Evolutionary conservation across 2,797 vertebrate genomes (phyloP).

Genomic region (Muscicapa comitata): DNA sequence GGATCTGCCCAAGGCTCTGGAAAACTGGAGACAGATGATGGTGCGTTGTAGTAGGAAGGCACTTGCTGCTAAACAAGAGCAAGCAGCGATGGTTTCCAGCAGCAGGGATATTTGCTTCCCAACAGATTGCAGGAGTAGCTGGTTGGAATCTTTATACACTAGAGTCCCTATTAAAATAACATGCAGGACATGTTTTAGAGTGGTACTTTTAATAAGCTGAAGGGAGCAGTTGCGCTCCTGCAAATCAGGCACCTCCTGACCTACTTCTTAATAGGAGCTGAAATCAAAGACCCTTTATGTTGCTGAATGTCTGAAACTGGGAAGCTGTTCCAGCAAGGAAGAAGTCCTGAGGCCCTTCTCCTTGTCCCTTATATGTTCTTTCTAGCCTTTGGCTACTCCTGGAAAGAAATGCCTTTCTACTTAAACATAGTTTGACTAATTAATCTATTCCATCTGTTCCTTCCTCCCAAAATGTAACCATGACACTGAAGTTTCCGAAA

Average conservation of each 20-base stretch:
- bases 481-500: slow-evolving; percentile 80
- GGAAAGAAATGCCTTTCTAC: slow-evolving; percentile 87
- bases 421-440: slow-evolving; percentile 85
- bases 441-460: slow-evolving; percentile 90
- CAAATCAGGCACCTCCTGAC: slow-evolving; percentile 26
- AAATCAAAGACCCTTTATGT: slow-evolving; percentile 43
- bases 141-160: neutral
- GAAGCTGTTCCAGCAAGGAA: neutral
- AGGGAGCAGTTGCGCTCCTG: neutral
- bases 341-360: slow-evolving; percentile 63
- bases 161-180: neutral
- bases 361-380: slow-evolving; percentile 69
- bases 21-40: slow-evolving; percentile 7
- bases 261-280: slow-evolving; percentile 40
- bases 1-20: neutral
- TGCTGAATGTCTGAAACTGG: slow-evolving; percentile 7
- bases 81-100: neutral
- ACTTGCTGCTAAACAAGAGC: neutral
- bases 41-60: neutral
- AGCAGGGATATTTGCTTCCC: neutral
- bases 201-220: slow-evolving; percentile 18
- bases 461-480: slow-evolving; percentile 77
- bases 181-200: neutral
- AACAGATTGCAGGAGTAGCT: neutral
- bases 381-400: slow-evolving; percentile 80